These are phyloP conservation scores for Ifrita kowaldi DNA, from an alignment of 2,113 vertebrate genomes.

Conservation along the genomic window DNA sequence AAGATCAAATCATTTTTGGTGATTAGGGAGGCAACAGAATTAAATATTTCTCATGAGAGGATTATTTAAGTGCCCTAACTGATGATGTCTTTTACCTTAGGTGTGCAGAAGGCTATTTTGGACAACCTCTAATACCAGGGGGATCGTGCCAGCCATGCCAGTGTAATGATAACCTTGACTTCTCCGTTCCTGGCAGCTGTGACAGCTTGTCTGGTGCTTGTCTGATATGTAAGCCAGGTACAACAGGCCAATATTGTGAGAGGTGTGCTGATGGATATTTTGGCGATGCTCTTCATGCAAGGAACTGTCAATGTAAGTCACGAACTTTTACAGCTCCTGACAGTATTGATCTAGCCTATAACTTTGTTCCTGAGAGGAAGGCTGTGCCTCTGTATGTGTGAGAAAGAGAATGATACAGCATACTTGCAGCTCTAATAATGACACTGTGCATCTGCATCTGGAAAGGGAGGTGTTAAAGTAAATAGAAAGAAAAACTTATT, in stretches of 20 bases:
- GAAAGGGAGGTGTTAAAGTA: background rate
- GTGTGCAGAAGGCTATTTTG: conserved; percentile 91
- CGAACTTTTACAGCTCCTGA: conserved; percentile 65
- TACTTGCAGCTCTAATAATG: background rate
- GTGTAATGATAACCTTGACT: conserved; percentile 92
- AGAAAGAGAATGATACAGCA: background rate
- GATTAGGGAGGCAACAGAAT: background rate
- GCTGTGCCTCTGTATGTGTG: background rate
- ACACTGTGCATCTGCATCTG: background rate
- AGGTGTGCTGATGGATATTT: conserved; percentile 89
- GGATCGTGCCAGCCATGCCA: conserved; percentile 87
- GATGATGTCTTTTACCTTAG: conserved; percentile 68
- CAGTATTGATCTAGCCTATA: conserved; percentile 64
- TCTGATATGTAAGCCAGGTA: conserved; percentile 88
- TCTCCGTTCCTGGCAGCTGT: conserved; percentile 85
- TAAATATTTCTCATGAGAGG: background rate
- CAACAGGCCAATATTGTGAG: conserved; percentile 83
- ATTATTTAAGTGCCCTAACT: conserved; percentile 14
- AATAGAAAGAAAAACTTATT: background rate
- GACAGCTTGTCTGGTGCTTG: conserved; percentile 91
- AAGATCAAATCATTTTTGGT: background rate
- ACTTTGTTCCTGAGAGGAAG: conserved; percentile 27
- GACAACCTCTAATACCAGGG: conserved; percentile 82
- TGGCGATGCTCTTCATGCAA: conserved; percentile 85
- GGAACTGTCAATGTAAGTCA: conserved; percentile 91